These are phyloP conservation scores for Drosophila ezoana DNA, from an alignment of 2,888 invertebrate species.

Conservation along the genomic window DNA sequence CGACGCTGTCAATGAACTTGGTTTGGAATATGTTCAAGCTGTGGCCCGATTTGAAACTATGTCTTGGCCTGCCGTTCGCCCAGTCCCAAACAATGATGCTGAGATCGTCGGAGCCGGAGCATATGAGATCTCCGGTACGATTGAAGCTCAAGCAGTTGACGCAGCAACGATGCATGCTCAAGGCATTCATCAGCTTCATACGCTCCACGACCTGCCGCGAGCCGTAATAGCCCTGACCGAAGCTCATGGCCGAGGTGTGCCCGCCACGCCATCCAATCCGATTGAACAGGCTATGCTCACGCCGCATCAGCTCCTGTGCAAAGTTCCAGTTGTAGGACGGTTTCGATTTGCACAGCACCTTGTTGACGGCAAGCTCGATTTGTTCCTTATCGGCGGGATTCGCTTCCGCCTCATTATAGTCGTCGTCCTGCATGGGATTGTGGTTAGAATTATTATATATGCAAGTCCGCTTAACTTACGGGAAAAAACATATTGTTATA, in stretches of 20 bases:
- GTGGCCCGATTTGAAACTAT: constrained; percentile 92
- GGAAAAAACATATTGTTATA: constrained; percentile 1
- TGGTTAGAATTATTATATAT: neutral
- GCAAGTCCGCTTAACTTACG: neutral
- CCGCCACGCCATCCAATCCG: constrained; percentile 74
- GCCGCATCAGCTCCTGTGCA: constrained; percentile 72
- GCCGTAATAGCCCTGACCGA: constrained; percentile 86
- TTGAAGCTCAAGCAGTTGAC: constrained; percentile 97
- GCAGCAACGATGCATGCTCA: constrained; percentile 94
- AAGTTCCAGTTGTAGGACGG: constrained; percentile 80
- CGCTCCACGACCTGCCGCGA: constrained; percentile 93
- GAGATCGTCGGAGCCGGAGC: constrained; percentile 96
- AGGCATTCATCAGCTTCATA: constrained; percentile 90
- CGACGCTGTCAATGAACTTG: constrained; percentile 91
- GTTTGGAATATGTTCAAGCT: constrained; percentile 95
- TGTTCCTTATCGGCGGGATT: constrained; percentile 28
- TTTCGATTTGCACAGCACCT: constrained; percentile 75
- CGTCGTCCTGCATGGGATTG: constrained; percentile 34
- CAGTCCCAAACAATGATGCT: constrained; percentile 96
- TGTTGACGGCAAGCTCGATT: constrained; percentile 49
- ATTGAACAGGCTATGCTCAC: constrained; percentile 75
- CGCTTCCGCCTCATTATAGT: constrained; percentile 31
- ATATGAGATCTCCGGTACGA: constrained; percentile 88
- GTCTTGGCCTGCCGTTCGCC: constrained; percentile 89
- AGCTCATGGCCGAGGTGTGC: constrained; percentile 57